These are phyloP conservation scores for Lanistes nyassanus DNA, from an alignment of 1,140 invertebrate species.

Conservation along the genomic window DNA sequence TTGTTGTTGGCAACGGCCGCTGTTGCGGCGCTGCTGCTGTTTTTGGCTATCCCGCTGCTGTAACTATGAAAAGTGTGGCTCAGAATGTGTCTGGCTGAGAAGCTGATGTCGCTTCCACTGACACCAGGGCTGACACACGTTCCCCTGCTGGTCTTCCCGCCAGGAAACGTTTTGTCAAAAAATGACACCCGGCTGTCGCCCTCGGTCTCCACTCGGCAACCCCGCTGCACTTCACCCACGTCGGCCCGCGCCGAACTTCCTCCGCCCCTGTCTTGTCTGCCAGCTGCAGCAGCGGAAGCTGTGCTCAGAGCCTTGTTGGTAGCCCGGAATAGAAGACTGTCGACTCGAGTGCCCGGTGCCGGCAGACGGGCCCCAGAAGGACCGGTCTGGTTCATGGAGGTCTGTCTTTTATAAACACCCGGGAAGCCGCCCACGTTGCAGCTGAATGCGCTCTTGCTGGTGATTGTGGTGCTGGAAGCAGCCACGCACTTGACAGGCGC, in stretches of 20 bases:
- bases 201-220: no score
- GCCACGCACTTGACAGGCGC: no score
- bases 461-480: no score
- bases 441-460: background rate
- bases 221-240: no score
- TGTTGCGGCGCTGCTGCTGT: no score
- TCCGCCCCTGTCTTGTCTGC: background rate
- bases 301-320: constrained; percentile 5
- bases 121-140: constrained; percentile 6
- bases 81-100: constrained; percentile 18
- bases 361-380: background rate
- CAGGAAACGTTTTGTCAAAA: constrained; percentile 18
- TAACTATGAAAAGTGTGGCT: constrained; percentile 10
- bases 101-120: constrained; percentile 1
- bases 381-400: no score
- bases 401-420: no score
- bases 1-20: no score
- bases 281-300: background rate
- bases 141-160: constrained; percentile 7
- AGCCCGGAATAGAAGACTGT: constrained; percentile 18
- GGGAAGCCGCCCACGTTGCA: background rate
- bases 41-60: background rate
- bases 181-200: background rate
- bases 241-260: no score
- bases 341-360: constrained; percentile 16